These are phyloP conservation scores for Danionella dracula DNA, from an alignment of 2,797 vertebrate genomes.

Conservation along the genomic window DNA sequence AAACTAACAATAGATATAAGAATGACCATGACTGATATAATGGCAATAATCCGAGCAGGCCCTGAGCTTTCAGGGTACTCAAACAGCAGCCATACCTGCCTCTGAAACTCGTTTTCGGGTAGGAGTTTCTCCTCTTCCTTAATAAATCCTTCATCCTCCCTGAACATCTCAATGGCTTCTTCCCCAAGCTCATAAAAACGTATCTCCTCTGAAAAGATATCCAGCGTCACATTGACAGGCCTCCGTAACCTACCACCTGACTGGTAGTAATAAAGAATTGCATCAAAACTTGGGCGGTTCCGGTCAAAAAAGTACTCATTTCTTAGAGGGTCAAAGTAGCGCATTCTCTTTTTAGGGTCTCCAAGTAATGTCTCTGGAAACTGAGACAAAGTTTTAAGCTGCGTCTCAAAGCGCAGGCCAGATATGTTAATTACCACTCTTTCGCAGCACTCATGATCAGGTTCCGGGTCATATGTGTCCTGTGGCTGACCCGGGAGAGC, in stretches of 20 bases:
- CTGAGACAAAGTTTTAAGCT: slow-evolving; percentile 82
- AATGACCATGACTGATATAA: slow-evolving; percentile 86
- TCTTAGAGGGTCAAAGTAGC: slow-evolving; percentile 83
- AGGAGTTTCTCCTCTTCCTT: slow-evolving; percentile 83
- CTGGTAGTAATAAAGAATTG: slow-evolving; percentile 86
- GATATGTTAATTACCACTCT: slow-evolving; percentile 86
- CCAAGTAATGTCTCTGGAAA: slow-evolving; percentile 82
- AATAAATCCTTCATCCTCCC: slow-evolving; percentile 86
- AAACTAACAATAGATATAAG: slow-evolving; percentile 87
- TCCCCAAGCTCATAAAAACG: slow-evolving; percentile 86
- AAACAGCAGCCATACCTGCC: slow-evolving; percentile 85
- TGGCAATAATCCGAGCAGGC: slow-evolving; percentile 84
- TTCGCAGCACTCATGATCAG: slow-evolving; percentile 84
- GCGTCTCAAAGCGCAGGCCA: slow-evolving; percentile 80
- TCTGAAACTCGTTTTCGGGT: slow-evolving; percentile 84
- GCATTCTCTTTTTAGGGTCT: slow-evolving; percentile 83
- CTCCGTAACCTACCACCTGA: slow-evolving; percentile 78
- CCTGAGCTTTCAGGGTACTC: slow-evolving; percentile 86
- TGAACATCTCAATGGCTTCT: slow-evolving; percentile 85
- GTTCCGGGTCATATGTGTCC: slow-evolving; percentile 79
- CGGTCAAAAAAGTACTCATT: slow-evolving; percentile 88
- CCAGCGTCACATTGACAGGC: slow-evolving; percentile 81
- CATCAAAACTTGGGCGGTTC: slow-evolving; percentile 84
- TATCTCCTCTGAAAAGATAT: slow-evolving; percentile 87
- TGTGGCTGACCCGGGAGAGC: slow-evolving; percentile 79